Evolutionary conservation across 2,797 vertebrate species (phyloP), one percentile per base, ranked within the genome.

Genomic region (Enteromius trimaculatus): DNA sequence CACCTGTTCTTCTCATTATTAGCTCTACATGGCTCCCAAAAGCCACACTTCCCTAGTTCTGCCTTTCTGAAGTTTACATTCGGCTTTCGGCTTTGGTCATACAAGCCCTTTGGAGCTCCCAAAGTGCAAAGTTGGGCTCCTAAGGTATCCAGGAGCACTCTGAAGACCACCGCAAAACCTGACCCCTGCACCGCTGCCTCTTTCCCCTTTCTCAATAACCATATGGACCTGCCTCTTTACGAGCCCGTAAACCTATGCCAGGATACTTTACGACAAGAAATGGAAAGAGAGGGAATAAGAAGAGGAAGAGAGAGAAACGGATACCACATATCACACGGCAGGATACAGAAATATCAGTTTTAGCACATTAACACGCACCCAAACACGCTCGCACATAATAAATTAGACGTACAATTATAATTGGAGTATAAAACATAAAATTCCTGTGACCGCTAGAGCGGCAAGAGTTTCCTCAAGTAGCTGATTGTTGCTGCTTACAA

Each of bases 1-100:
- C 79, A 82, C 87, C 87, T 89, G 85, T 66, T 89, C 85, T 86
- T 88, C 85, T 84, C 88, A 88, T 89, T 80, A 88, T 72, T 81
- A 58, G 70, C 55, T 60, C 86, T 42, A 69, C 62, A 85, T 9
- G 37, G 82, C 81, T 87, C 85, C 85, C 88, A 9, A 55, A 84
- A 82, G 86, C 79, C 88, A 86, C 71, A 86, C 84, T 85, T 81
- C 71, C 77, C 79, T 87, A 34, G 17, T 44, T 79, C 78, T 79
- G 80, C 42, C 10, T 77, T 65, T 68, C 76, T 82, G 77, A 86
- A 84, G 74, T 82, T 75, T 72, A 78, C 83, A 83, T 49, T 71
- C 81, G 23, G 42, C 83, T 85, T 85, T 86, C 60, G 62, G 55
- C 87, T 86, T 81, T 58, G 34, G 34, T 78, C 71, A 83, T 70